Evolutionary conservation across 2,797 vertebrate species (phyloP), one percentile per base, ranked within the genome.

Genomic region (Melanotaenia parkinsoni): DNA sequence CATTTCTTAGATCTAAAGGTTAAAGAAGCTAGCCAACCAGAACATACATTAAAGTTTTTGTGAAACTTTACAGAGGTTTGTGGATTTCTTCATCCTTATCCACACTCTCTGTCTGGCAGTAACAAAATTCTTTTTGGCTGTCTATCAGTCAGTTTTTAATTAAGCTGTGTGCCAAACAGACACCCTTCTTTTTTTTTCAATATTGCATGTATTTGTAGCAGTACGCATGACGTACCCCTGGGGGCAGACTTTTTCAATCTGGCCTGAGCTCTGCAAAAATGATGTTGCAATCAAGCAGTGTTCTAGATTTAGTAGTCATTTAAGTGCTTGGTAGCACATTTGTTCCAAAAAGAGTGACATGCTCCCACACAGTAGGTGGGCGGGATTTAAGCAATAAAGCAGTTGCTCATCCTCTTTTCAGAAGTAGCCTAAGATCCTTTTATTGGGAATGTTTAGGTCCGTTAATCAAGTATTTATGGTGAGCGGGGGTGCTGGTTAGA

Each of bases 401-500:
- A 74, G 81, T 87, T 86, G 90, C 86, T 93, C 87, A 90, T 91
- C 87, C 88, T 88, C 76, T 10, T n/a, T 84, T 54, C 71, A 72
- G 83, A 80, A 26, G 75, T 74, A 77, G 81, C 63, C 77, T 83
- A 82, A 87, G 77, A 93, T 88, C 88, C 81, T 81, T 90, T 89
- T 86, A 92, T 91, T 89, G 64, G 83, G 66, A 90, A 84, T 87
- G 88, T 92, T 93, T 91, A 85, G 85, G 91, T 85, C 90, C 58
- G 81, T 92, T 92, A 94, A 94, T 92, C 91, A 91, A 93, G 91
- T 90, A 91, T 93, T 94, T 91, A 91, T 90, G 86, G 80, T 1
- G 70, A 84, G 88, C 58, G 88, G 84, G 91, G 89, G 90, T 84
- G 91, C 81, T 86, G 86, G 81, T 91, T 86, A 90, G 82, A 67